Evolutionary conservation across 2,797 vertebrate species (phyloP).

Genomic region (Myripristis murdjan): DNA sequence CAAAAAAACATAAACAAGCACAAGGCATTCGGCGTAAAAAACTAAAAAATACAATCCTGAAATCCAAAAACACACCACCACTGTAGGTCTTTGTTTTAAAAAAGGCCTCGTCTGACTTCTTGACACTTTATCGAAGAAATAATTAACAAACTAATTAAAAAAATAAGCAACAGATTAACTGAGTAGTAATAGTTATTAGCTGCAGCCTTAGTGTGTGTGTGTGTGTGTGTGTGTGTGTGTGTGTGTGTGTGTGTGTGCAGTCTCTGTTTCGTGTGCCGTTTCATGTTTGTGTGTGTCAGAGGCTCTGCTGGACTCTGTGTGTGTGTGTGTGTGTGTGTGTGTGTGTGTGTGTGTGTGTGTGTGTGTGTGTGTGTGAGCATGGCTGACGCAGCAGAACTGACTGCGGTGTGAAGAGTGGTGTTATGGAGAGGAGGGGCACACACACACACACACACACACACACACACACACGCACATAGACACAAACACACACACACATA

Average conservation of each 20-base stretch:
- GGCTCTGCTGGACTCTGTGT: constrained; percentile 27
- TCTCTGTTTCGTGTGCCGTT: constrained; percentile 27
- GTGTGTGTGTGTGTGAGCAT: constrained; percentile 7
- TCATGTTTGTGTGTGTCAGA: constrained; percentile 14
- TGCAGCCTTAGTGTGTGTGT: background rate
- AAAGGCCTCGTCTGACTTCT: too few species aligned
- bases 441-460: constrained; percentile 5
- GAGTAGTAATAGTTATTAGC: too few species aligned
- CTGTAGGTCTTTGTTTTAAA: too few species aligned
- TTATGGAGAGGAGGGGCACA: constrained; percentile 2
- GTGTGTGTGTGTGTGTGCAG: constrained; percentile 9
- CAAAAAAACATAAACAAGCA: too few species aligned
- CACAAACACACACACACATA: background rate
- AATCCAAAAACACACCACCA: too few species aligned
- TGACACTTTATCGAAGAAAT: too few species aligned
- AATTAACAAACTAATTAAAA: too few species aligned
- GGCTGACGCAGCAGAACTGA: constrained; percentile 58
- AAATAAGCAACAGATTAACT: too few species aligned
- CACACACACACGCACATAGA: constrained; percentile 4
- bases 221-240: background rate
- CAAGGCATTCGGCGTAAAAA: too few species aligned
- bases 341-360: constrained; percentile 6
- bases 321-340: constrained; percentile 20
- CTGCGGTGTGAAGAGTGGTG: constrained; percentile 26
- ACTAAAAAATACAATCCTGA: too few species aligned